These are phyloP conservation scores for Mythimna impura DNA, from an alignment of 2,888 invertebrate genomes.

Conservation along the genomic window DNA sequence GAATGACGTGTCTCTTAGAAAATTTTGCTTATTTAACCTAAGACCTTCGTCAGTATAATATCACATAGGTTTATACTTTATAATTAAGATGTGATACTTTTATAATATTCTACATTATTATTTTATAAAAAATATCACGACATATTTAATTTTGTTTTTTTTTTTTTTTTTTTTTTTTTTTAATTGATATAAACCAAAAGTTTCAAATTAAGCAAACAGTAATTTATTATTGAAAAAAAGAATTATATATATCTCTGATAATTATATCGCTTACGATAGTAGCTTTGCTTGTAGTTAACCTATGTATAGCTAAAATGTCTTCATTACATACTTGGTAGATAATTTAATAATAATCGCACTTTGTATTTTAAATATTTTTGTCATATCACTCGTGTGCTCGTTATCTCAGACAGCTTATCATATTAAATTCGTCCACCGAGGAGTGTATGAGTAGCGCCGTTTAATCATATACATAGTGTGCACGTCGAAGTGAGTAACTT, in stretches of 20 bases:
- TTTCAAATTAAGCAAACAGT: not conserved
- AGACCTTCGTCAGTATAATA: conserved; percentile 32
- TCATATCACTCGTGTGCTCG: conserved; percentile 56
- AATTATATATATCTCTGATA: not conserved
- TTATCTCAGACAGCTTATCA: conserved; percentile 62
- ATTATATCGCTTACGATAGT: conserved; percentile 22
- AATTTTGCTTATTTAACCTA: conserved; percentile 48
- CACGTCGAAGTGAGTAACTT: conserved; percentile 47
- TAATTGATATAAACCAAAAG: too few species aligned
- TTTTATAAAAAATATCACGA: not conserved
- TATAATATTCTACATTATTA: conserved; percentile 1
- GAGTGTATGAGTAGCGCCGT: conserved; percentile 42
- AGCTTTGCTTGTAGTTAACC: conserved; percentile 52
- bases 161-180: too few species aligned
- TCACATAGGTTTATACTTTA: conserved; percentile 13
- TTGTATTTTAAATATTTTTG: conserved; percentile 40
- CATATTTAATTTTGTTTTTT: not conserved
- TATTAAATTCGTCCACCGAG: conserved; percentile 42
- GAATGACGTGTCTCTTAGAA: conserved; percentile 18
- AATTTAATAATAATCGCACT: conserved; percentile 45
- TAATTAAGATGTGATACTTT: conserved; percentile 10
- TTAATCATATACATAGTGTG: conserved; percentile 48
- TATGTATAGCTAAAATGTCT: conserved; percentile 31
- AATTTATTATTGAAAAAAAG: not conserved
- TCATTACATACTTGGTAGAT: conserved; percentile 37